phyloP scores from a whole-genome alignment of 2,797 vertebrate genomes.

The Chelidonichthys spinosus region DNA sequence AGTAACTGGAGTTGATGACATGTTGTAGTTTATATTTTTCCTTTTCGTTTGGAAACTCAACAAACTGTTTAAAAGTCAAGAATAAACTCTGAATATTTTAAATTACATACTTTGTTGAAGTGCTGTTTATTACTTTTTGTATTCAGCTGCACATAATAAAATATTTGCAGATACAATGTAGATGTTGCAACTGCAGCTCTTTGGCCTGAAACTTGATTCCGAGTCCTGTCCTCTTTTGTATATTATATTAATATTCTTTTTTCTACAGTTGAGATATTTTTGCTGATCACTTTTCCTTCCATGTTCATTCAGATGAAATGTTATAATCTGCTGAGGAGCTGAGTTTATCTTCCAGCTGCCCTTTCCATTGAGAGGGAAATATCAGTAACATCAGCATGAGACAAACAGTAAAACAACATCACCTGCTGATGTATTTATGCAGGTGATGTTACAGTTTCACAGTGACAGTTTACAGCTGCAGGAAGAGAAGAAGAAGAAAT shows the following conservation, averaged over 20 bases:
- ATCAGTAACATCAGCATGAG: slow-evolving; percentile 43
- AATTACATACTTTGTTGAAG: too few species aligned
- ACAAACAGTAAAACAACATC: slow-evolving; percentile 19
- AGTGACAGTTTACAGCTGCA: not conserved
- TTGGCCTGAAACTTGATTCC: not conserved
- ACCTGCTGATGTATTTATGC: slow-evolving; percentile 41
- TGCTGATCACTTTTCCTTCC: slow-evolving; percentile 9
- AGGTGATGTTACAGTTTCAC: slow-evolving; percentile 16
- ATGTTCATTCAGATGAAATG: not conserved
- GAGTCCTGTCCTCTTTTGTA: not conserved
- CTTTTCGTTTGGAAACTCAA: not conserved
- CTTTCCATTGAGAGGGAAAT: slow-evolving; percentile 16
- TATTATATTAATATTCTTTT: not conserved
- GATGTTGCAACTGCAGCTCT: not conserved
- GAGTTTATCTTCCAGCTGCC: slow-evolving; percentile 24
- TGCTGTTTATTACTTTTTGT: not conserved
- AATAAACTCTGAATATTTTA: not conserved
- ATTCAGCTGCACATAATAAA: not conserved
- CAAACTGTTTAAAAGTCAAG: not conserved
- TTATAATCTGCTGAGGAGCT: not conserved
- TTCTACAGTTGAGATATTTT: not conserved
- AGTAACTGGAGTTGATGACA: not conserved
- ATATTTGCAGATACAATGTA: not conserved
- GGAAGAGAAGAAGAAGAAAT: slow-evolving; percentile 6
- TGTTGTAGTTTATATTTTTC: not conserved